phyloP scores from a whole-genome alignment of 2,888 invertebrate species.

The Mythimna albipuncta region DNA sequence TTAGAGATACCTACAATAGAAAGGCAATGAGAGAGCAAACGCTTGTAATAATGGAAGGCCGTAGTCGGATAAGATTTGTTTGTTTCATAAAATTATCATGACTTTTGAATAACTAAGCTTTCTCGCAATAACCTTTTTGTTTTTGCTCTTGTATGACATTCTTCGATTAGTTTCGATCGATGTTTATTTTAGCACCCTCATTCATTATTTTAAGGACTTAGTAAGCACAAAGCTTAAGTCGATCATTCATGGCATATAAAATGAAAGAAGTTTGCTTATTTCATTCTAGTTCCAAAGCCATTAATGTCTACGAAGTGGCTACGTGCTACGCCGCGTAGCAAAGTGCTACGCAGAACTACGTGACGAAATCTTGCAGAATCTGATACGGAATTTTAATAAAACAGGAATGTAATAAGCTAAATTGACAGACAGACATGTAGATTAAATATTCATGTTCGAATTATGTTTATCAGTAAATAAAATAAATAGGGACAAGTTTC shows the following conservation, averaged over 20 bases:
- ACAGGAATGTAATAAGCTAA: constrained; percentile 6
- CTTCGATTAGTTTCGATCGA: background rate
- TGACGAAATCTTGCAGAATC: constrained; percentile 15
- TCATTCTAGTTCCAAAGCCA: constrained; percentile 63
- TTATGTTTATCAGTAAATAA: background rate
- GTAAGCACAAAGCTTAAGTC: constrained; percentile 1
- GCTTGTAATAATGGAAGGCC: too few species aligned
- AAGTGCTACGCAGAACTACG: constrained; percentile 56
- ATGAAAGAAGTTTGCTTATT: constrained; percentile 70
- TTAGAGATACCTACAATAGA: too few species aligned
- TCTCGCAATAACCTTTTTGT: background rate
- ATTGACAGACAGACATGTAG: constrained; percentile 11
- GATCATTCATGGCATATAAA: constrained; percentile 40
- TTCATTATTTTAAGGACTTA: constrained; percentile 3
- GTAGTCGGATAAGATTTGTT: too few species aligned
- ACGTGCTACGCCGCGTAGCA: constrained; percentile 64
- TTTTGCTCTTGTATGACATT: background rate
- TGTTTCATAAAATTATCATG: too few species aligned
- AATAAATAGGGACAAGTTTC: background rate
- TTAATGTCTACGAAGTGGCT: constrained; percentile 54
- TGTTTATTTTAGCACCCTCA: background rate
- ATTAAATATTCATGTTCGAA: background rate
- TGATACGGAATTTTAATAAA: constrained; percentile 27
- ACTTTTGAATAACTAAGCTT: too few species aligned
- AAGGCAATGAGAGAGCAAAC: too few species aligned